These are phyloP conservation scores for Syrphus vitripennis DNA, from an alignment of 2,888 invertebrate species.

Conservation along the genomic window DNA sequence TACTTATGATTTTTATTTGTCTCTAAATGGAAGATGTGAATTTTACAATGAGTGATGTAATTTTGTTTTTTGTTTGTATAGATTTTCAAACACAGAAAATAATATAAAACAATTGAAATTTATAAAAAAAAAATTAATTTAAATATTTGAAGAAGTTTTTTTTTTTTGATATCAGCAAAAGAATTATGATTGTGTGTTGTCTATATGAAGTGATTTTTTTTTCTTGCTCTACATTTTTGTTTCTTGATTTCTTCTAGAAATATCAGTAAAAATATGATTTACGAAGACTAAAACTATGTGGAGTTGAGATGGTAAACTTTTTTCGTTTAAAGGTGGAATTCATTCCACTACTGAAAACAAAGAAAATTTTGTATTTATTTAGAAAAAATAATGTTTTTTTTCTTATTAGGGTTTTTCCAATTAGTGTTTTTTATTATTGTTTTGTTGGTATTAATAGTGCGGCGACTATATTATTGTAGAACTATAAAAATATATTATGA, in stretches of 20 bases:
- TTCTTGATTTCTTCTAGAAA: background rate
- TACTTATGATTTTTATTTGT: conserved; percentile 28
- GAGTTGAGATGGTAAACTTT: conserved; percentile 57
- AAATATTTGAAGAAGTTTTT: conserved; percentile 1
- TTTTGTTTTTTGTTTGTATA: background rate
- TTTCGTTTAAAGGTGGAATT: conserved; percentile 60
- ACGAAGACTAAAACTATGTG: conserved; percentile 60
- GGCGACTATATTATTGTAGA: background rate
- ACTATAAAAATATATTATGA: background rate
- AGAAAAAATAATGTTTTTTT: background rate
- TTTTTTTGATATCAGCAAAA: conserved; percentile 4
- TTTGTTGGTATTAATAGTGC: conserved; percentile 30
- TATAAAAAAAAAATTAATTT: conserved; percentile 13
- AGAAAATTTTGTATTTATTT: conserved; percentile 34
- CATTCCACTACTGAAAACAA: conserved; percentile 66
- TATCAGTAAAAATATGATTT: conserved; percentile 55
- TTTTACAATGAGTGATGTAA: conserved; percentile 65
- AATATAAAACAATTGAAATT: background rate
- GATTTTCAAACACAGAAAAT: background rate
- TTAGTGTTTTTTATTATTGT: background rate
- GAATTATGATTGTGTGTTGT: background rate
- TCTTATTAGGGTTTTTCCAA: background rate
- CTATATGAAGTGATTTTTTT: conserved; percentile 54
- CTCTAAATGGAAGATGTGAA: conserved; percentile 43
- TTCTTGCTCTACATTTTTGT: background rate